Base-by-base conservation (phyloP, 2,888 invertebrate species). In the Drepana falcataria region DNA sequence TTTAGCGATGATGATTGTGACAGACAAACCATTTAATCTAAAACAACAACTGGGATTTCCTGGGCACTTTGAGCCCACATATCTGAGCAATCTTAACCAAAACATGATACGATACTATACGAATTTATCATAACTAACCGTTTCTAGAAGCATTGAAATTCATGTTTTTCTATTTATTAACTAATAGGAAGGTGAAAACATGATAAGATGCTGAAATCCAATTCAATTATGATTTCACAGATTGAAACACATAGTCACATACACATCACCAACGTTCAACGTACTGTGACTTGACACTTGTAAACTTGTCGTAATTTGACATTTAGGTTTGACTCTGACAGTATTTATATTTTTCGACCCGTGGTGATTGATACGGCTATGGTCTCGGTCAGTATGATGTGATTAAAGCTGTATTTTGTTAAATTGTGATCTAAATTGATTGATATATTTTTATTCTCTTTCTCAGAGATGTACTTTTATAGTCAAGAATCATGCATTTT, bases 101-200 rank as follows among this genome's bases (percentile, higher is more conserved):
- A 48, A 21, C 7, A 37, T 35, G 9, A 41, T 51, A 48, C 21
- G 41, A 48, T 4, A 47, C 34, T 52, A 33, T 34, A 33, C 33
- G 7, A 33, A 40, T 40, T 48, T 51, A 34, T 34, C 34, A 34
- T 21, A 35, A 57, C 77, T 75, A 68, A 91, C 91, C 91, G 58
- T 91, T 91, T 72, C 91, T 84, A 57, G 91, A 90, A 71, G 91
- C 89, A 65, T 91, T 91, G 60, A 90, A 91, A 79, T 91, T 91
- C 90, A 91, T 91, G 56, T 62, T 78, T 54, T 51, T 56, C 48
- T 53, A 52, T 57, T 58, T 55, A 62, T 61, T 57, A 52, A 53
- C 67, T 73, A 80, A 58, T 58, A 59, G 54, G 56, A 71, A 63
- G 55, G 60, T 58, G 73, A 63, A 65, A 65, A 69, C 87, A 86